Conservation (phyloP, 2,797 vertebrate species). For the Melanotaenia boesemani region DNA sequence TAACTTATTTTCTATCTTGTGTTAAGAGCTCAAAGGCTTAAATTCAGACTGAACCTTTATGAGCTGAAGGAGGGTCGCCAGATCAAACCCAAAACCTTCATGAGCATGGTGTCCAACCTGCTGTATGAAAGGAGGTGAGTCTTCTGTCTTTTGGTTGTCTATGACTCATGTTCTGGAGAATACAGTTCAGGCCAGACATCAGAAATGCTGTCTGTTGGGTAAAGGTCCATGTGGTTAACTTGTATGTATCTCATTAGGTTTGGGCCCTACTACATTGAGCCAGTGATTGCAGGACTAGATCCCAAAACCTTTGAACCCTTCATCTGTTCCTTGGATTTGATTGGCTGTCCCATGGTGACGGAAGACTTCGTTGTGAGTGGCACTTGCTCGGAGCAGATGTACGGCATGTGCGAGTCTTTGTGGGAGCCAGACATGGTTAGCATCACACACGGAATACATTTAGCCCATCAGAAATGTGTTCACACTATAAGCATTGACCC, state of each 20-base stretch:
- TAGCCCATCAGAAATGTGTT: too few species aligned
- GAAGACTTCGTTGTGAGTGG: constrained; percentile 99
- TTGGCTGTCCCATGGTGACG: constrained; percentile 97
- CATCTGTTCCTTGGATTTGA: constrained; percentile 96
- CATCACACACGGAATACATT: not conserved
- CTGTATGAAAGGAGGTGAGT: constrained; percentile 93
- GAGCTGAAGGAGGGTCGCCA: constrained; percentile 97
- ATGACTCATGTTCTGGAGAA: not conserved
- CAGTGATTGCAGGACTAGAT: constrained; percentile 95
- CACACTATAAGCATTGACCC: too few species aligned
- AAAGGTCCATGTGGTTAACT: not conserved
- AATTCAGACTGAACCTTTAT: constrained; percentile 96
- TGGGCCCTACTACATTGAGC: constrained; percentile 96
- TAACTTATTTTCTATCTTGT: constrained; percentile 13
- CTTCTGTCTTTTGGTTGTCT: not conserved
- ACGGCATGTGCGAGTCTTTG: constrained; percentile 98
- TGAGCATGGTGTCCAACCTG: constrained; percentile 99
- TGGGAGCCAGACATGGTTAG: constrained; percentile 98
- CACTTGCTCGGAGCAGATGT: constrained; percentile 98
- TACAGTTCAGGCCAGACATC: too few species aligned
- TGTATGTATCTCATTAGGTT: constrained; percentile 82
- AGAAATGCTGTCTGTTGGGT: not conserved
- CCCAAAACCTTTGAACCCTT: constrained; percentile 93
- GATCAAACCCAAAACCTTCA: constrained; percentile 98
- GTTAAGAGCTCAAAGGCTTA: constrained; percentile 92